phyloP scores from a whole-genome alignment of 2,113 vertebrate genomes.

The Prionailurus viverrinus region DNA sequence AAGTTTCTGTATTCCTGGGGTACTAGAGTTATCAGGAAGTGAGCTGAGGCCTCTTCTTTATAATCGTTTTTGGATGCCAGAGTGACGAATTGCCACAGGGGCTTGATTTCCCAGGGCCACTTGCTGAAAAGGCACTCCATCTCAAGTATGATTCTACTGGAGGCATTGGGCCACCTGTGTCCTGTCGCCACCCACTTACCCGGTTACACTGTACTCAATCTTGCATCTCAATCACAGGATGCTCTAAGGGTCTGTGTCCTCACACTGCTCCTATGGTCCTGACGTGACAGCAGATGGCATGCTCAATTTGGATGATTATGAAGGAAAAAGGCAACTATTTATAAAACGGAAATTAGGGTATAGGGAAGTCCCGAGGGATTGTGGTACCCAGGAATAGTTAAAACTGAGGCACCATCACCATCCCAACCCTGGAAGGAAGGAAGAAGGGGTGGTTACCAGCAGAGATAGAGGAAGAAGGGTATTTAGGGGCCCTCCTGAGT shows the following conservation, averaged over 20 bases:
- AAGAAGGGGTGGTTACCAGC: background rate
- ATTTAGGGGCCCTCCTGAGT: background rate
- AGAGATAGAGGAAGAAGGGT: too few species aligned
- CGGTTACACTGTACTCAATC: background rate
- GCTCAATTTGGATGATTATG: background rate
- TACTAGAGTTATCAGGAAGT: background rate
- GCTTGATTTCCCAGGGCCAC: fast-evolving
- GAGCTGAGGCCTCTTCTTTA: background rate
- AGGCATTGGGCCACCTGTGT: fast-evolving
- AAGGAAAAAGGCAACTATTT: background rate
- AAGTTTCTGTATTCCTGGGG: background rate
- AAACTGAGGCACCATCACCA: background rate
- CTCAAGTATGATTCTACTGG: background rate
- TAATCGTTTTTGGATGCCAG: background rate
- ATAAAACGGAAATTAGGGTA: background rate
- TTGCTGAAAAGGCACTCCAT: background rate
- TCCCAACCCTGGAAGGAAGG: background rate
- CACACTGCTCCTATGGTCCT: background rate
- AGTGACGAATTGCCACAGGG: background rate
- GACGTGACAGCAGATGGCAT: background rate
- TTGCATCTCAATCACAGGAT: background rate
- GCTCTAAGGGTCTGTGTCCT: background rate
- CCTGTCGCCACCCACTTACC: background rate
- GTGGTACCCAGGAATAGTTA: background rate
- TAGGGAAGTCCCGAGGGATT: background rate